Evolutionary conservation across 2,888 invertebrate species (phyloP), one percentile per base, ranked within the genome.

Genomic region (Gibbula magus): DNA sequence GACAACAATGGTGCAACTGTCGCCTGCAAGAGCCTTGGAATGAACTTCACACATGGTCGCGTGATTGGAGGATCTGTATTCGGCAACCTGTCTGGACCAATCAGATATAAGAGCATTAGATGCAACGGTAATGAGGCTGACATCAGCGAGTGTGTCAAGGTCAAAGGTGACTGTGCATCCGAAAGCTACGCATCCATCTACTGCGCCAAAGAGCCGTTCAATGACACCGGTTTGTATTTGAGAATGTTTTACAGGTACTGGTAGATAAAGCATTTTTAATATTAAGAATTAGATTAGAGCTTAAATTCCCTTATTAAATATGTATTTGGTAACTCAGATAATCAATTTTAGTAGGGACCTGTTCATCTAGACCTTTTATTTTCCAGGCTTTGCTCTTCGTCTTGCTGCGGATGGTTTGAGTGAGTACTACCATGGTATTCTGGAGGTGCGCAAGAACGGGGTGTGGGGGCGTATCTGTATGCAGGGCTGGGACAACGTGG

Each of bases 381-480:
- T 77, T 77, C 4, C 67, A 88, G 88, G 86, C 8, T 86, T 88
- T 70, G 79, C 81, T 8, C 74, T 86, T 25, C 79, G 87, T 2
- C 79, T 88, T 8, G 83, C 87, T 0, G 75, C 85, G 10, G 88
- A 88, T 53, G 86, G 86, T 51, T 81, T 88, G 2, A 81, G 87
- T 5, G 84, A 86, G 67, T 52, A 75, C 56, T 77, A 85, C 18
- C 88, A 89, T 77, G 91, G 91, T 16, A 90, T 90, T 25, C 92
- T 96, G 13, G 96, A 96, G 93, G 94, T 96, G 2, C 95, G 95
- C 92, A 94, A 96, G 94, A 91, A 93, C 80, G 95, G 95, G 0
- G 94, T 94, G 80, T 96, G 95, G 95, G 96, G 96, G 0, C 95
- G 95, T 83, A 94, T 96, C 13, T 96, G 96, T 90, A 96, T 96